Conservation (phyloP, 2,888 invertebrate species). For the Eudemis profundana region DNA sequence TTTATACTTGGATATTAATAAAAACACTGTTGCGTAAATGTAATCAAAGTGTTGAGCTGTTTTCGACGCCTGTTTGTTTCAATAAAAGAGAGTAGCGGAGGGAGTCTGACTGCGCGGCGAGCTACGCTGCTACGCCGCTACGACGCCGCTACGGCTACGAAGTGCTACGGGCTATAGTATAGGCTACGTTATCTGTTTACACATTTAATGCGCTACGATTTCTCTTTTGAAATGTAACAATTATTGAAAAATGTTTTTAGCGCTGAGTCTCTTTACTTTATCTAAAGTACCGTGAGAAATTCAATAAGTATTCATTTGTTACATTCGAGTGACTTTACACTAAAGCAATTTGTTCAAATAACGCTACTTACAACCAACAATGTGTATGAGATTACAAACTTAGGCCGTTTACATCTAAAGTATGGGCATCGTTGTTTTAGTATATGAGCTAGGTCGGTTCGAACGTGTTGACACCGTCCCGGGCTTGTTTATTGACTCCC, state of each 20-base stretch:
- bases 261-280: not conserved
- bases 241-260: constrained; percentile 18
- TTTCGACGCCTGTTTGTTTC: constrained; percentile 32
- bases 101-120: constrained; percentile 37
- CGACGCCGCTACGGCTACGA: constrained; percentile 19
- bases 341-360: not conserved
- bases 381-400: not conserved
- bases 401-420: constrained; percentile 1
- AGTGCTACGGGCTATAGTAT: constrained; percentile 44
- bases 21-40: not conserved
- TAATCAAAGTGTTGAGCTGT: constrained; percentile 6
- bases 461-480: constrained; percentile 14
- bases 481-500: constrained; percentile 22
- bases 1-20: no score
- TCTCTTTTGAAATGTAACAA: constrained; percentile 3
- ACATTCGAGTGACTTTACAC: constrained; percentile 10
- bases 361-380: not conserved
- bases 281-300: constrained; percentile 9
- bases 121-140: constrained; percentile 39
- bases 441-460: not conserved
- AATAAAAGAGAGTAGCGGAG: constrained; percentile 40
- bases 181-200: constrained; percentile 23
- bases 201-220: constrained; percentile 6
- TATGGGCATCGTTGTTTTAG: not conserved
- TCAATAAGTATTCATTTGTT: constrained; percentile 15